phyloP scores from a whole-genome alignment of 2,113 vertebrate genomes.

The Odocoileus virginianus region DNA sequence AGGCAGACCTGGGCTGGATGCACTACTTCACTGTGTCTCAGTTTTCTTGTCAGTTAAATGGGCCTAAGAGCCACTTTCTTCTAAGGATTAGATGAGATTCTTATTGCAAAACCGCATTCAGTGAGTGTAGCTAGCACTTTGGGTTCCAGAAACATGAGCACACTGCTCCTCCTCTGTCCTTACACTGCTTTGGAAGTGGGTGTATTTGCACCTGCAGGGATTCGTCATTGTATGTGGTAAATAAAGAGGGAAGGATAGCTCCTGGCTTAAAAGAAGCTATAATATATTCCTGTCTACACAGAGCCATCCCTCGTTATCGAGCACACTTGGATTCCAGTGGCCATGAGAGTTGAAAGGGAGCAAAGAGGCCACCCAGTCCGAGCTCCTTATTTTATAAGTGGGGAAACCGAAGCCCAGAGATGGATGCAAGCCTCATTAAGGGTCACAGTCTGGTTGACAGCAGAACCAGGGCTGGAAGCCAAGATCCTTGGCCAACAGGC shows the following conservation, averaged over 20 bases:
- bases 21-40: not conserved
- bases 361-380: not conserved
- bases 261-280: slow-evolving; percentile 23
- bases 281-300: slow-evolving; percentile 25
- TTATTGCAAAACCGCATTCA: not conserved
- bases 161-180: not conserved
- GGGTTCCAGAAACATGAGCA: not conserved
- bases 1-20: not conserved
- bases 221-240: not conserved
- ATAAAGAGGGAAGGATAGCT: not conserved
- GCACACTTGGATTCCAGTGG: not conserved
- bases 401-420: not conserved
- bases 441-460: not conserved
- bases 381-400: not conserved
- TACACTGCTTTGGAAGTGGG: not conserved
- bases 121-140: not conserved
- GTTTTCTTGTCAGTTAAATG: slow-evolving; percentile 7
- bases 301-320: slow-evolving; percentile 29
- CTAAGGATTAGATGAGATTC: not conserved
- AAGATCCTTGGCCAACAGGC: not conserved
- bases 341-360: not conserved
- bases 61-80: not conserved
- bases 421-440: not conserved
- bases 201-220: not conserved
- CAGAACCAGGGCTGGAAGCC: not conserved